Conservation (phyloP, 1,140 invertebrate genomes). For the Helicoverpa zea region DNA sequence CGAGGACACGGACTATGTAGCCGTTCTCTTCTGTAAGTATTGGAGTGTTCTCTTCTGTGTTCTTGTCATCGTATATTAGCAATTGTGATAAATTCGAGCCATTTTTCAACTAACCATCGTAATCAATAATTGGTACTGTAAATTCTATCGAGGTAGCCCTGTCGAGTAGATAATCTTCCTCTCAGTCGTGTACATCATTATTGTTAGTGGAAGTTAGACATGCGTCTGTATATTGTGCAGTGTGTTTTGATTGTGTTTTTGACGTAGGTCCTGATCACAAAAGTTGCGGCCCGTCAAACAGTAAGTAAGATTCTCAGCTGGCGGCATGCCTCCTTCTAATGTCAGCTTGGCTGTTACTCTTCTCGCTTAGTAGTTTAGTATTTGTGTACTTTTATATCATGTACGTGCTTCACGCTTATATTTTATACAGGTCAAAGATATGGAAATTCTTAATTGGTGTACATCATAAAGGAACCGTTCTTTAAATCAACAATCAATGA, state of each 20-base stretch:
- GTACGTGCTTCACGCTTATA: conserved; percentile 73
- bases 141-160: conserved; percentile 71
- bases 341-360: conserved; percentile 79
- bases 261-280: conserved; percentile 86
- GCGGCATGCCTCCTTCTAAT: conserved; percentile 79
- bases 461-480: background rate
- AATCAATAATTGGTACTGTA: conserved; percentile 57
- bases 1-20: conserved; percentile 96
- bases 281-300: conserved; percentile 84
- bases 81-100: conserved; percentile 78
- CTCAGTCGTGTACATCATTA: conserved; percentile 67
- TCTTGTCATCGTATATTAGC: conserved; percentile 74
- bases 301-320: conserved; percentile 83
- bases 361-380: conserved; percentile 78
- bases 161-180: conserved; percentile 68
- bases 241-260: conserved; percentile 86
- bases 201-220: conserved; percentile 65
- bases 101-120: conserved; percentile 78
- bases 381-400: conserved; percentile 70
- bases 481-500: conserved; percentile 56
- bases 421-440: background rate
- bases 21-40: conserved; percentile 98
- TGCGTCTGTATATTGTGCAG: conserved; percentile 76
- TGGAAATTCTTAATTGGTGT: conserved; percentile 11
- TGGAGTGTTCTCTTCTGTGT: conserved; percentile 54